Base-by-base conservation (phyloP, 2,797 vertebrate species). In the Liasis olivaceus region DNA sequence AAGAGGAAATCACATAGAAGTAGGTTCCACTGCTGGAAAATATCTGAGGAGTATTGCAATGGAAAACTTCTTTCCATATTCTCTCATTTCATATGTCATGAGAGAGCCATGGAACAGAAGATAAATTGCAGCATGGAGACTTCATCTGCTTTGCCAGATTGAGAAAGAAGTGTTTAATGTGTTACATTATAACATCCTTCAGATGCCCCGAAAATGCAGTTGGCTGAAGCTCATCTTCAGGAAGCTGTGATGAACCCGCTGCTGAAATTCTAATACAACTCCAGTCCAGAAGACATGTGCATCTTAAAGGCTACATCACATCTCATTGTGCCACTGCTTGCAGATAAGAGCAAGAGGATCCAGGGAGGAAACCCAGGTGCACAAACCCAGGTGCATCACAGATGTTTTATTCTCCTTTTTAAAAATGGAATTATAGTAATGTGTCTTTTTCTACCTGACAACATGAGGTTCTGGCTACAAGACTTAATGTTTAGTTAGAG, bases 301-400 rank as follows among this genome's bases (percentile, higher is more conserved):
- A 98, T 98, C 97, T 98, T 99, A 96, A 99, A 99, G 96, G 98
- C 98, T 28, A 98, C 98, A 51, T 99, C 98, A 3, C 98, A 98
- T 97, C 98, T 99, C 92, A 98, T 99, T 0, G 98, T 99, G 54
- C 98, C 98, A 13, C 96, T 99, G 77, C 98, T 99, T 91, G 98
- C 98, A 97, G 98, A 98, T 99, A 96, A 97, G 97, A 94, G 64
- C 87, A 62, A 89, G 22, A 85, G 2, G 85, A 42, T 12, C 85
- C 2, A 58, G 20, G 51, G 26, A 7, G 51, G 6, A 92, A 42
- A 62, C 87, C 26, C 14, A 91, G 15, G 62, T 13, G 84, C 5
- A 87, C 15, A 36, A 42, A n/a, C n/a, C n/a, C n/a, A n/a, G n/a
- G n/a, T n/a, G n/a, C 42, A 42, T 42, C 42, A 42, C 84, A 87